Percentiles rank a stretch among this genome's conserved stretches.
Conservation (phyloP, 2,797 vertebrate species). For the Tolypeutes matacus region DNA sequence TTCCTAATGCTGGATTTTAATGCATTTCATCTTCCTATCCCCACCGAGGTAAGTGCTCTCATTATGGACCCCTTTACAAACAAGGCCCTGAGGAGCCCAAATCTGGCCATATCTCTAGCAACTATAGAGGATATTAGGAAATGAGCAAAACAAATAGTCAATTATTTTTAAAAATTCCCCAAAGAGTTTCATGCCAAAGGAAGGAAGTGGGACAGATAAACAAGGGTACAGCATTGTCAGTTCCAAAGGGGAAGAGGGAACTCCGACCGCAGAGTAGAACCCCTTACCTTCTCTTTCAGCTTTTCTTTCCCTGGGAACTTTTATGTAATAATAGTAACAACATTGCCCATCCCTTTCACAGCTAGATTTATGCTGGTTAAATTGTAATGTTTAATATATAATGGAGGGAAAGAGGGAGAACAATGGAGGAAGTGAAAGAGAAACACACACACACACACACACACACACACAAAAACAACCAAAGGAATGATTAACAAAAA, state of each 20-base stretch:
- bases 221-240: neutral
- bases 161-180: neutral
- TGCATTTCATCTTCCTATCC: neutral
- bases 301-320: neutral
- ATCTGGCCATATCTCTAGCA: neutral
- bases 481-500: neutral
- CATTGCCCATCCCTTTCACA: neutral
- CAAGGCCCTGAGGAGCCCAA: neutral
- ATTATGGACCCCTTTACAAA: neutral
- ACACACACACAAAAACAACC: neutral
- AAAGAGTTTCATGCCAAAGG: neutral
- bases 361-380: conserved; percentile 13
- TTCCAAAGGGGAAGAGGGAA: neutral
- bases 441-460: neutral
- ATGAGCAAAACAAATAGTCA: neutral
- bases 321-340: neutral
- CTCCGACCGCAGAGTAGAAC: neutral
- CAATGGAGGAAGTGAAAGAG: neutral
- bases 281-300: neutral
- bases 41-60: too few species aligned
- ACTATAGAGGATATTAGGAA: neutral
- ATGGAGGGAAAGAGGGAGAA: too few species aligned
- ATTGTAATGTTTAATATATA: neutral
- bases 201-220: neutral
- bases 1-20: neutral